Percentiles rank a stretch among this genome's conserved stretches.
Conservation (phyloP, 2,888 invertebrate genomes). For the Brachypalpus laphriformis region DNA sequence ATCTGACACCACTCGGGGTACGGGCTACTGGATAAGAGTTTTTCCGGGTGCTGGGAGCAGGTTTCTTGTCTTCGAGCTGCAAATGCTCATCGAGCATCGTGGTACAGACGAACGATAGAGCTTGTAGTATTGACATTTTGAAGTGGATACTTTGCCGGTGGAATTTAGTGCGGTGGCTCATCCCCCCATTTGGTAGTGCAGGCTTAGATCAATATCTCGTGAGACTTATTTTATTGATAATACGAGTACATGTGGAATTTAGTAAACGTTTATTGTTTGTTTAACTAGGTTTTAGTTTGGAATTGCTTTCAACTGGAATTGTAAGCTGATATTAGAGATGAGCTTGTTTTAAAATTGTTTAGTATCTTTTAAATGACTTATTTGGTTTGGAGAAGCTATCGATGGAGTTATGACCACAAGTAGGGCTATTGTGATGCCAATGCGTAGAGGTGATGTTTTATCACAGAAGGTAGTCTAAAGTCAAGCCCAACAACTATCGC, state of each 20-base stretch:
- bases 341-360: background rate
- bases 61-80: slow-evolving; percentile 43
- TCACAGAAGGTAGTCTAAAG: no score
- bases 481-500: no score
- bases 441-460: no score
- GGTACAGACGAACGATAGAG: slow-evolving; percentile 37
- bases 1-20: slow-evolving; percentile 42
- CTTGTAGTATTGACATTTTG: slow-evolving; percentile 60
- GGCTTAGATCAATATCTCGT: slow-evolving; percentile 35
- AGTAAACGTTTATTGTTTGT: background rate
- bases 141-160: slow-evolving; percentile 55
- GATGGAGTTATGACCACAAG: no score
- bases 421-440: no score
- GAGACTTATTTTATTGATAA: slow-evolving; percentile 19
- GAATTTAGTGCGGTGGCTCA: slow-evolving; percentile 57
- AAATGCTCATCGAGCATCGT: slow-evolving; percentile 65
- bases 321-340: background rate
- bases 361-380: background rate
- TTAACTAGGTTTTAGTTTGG: background rate
- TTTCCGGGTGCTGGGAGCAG: slow-evolving; percentile 40
- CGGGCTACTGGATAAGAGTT: slow-evolving; percentile 32
- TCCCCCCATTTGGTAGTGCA: slow-evolving; percentile 19
- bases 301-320: background rate
- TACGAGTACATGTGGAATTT: background rate
- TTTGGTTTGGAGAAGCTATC: no score